These are phyloP conservation scores for Molossus molossus DNA, from an alignment of 2,797 vertebrate genomes.

Conservation along the genomic window DNA sequence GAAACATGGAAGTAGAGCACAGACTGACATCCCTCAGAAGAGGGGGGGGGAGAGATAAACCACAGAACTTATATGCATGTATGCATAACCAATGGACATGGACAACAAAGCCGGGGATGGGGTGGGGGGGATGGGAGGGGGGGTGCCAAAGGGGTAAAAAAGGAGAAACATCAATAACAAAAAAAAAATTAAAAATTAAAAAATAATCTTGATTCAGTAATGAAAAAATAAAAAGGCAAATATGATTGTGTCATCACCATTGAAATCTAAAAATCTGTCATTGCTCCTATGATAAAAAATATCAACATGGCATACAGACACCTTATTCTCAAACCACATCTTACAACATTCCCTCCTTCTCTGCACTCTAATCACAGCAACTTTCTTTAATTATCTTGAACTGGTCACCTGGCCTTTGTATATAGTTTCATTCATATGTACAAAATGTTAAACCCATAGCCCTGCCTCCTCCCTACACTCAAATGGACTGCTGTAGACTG, in stretches of 20 bases:
- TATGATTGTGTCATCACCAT: neutral
- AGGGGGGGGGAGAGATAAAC: too few species aligned
- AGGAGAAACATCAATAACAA: too few species aligned
- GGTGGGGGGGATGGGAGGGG: too few species aligned
- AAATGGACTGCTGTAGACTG: neutral
- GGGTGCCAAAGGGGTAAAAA: too few species aligned
- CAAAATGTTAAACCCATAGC: neutral
- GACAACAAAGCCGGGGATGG: too few species aligned
- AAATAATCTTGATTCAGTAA: too few species aligned
- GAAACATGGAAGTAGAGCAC: too few species aligned
- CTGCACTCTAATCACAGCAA: neutral
- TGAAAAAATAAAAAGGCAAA: neutral
- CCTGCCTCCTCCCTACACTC: neutral
- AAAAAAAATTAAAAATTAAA: too few species aligned
- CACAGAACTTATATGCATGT: too few species aligned
- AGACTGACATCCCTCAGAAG: too few species aligned
- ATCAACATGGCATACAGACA: neutral
- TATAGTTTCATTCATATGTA: neutral
- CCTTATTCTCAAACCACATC: neutral
- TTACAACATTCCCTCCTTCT: neutral
- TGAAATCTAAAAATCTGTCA: neutral
- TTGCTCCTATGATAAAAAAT: neutral
- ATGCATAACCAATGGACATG: too few species aligned
- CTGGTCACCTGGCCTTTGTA: neutral
- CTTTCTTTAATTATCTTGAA: neutral